Conservation (phyloP, 2,113 vertebrate species). For the Ia io region DNA sequence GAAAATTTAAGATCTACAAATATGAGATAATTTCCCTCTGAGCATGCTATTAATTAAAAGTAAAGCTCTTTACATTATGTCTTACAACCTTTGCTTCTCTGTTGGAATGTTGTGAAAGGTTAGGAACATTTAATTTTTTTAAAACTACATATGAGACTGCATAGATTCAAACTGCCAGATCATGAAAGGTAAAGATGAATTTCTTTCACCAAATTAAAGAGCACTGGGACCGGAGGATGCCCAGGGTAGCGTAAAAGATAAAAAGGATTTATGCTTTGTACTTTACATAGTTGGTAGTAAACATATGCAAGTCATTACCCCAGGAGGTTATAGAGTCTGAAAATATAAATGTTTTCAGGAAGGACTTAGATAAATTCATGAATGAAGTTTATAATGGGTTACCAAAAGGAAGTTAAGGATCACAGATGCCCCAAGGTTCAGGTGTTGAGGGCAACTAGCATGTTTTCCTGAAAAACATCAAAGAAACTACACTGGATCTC, state of each 20-base stretch:
- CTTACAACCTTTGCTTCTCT: not conserved
- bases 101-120: not conserved
- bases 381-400: constrained; percentile 70
- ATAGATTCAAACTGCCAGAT: constrained; percentile 6
- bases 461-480: constrained; percentile 73
- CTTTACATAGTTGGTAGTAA: constrained; percentile 72
- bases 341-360: constrained; percentile 77
- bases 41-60: not conserved
- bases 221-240: constrained; percentile 22
- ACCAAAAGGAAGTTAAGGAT: constrained; percentile 68
- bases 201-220: constrained; percentile 57
- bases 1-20: not conserved
- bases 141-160: not conserved
- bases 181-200: constrained; percentile 46
- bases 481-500: constrained; percentile 51
- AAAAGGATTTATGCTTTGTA: constrained; percentile 73
- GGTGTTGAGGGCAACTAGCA: constrained; percentile 60
- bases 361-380: constrained; percentile 72
- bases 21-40: not conserved
- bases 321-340: constrained; percentile 64
- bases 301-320: constrained; percentile 76
- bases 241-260: constrained; percentile 57
- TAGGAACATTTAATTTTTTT: not conserved
- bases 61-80: not conserved
- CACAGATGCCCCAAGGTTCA: constrained; percentile 59